Base-by-base conservation (phyloP, 2,888 invertebrate genomes). In the Napeogenes sylphis region DNA sequence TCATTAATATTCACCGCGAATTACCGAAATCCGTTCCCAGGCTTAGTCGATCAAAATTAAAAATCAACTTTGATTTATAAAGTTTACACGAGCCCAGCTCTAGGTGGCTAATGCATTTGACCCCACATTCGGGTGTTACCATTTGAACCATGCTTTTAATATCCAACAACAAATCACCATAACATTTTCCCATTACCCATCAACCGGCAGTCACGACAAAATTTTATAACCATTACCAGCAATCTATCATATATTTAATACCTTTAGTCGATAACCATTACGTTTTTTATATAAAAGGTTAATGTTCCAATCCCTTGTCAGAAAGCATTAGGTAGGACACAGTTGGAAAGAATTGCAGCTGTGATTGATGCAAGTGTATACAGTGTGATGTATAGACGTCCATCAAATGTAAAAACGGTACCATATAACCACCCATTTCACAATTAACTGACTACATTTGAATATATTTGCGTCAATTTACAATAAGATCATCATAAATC, bases 81-180 rank as follows among this genome's bases (percentile, higher is more conserved):
- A 82, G 75, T 78, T 82, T 67, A 81, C 82, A 82, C 80, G 78
- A 77, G 76, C 82, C 82, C 84, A 77, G 76, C 84, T 83, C 85
- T 88, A 86, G 87, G 88, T 87, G 88, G 87, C 88, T 90, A 90
- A 90, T 89, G 90, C 78, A 77, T 87, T 87, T 88, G 89, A 90
- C 90, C 82, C 73, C 82, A 82, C 84, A 79, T 73, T 77, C 81
- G 80, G 79, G 83, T 85, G 86, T 85, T 86, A 88, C 82, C 82
- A 71, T 82, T 84, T 87, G 87, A 88, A 85, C 88, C 82, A 79
- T 81, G 85, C 84, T 86, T 85, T 76, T 87, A 87, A 88, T 85
- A 84, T 80, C 81, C 74, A 78, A 72, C 79, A 81, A 87, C 87
- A 84, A 87, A 89, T 89, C 85, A 87, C 83, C 81, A 80, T 68